Conservation (phyloP, 1,140 invertebrate species). For the Scaptomyza pallida region DNA sequence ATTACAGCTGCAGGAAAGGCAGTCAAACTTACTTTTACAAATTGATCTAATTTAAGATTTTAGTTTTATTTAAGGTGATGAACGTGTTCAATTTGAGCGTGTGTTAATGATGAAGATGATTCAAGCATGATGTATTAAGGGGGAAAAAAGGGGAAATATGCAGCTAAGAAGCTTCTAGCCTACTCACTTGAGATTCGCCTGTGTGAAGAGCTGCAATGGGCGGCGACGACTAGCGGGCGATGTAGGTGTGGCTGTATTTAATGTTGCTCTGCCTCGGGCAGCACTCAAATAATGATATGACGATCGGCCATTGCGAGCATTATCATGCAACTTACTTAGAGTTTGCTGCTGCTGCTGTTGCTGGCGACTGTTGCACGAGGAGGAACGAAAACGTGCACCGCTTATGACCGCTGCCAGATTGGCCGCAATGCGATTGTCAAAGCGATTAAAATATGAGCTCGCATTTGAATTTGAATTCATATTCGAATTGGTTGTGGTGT, state of each 20-base stretch:
- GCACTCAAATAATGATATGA: slow-evolving; percentile 7
- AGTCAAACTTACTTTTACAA: neutral
- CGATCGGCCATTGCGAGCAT: slow-evolving; percentile 22
- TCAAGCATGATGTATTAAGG: slow-evolving; percentile 39
- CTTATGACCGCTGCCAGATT: slow-evolving; percentile 75
- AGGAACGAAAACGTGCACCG: slow-evolving; percentile 73
- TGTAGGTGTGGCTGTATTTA: slow-evolving; percentile 49
- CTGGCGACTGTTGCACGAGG: slow-evolving; percentile 67
- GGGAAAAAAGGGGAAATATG: neutral
- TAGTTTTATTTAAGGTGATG: slow-evolving; percentile 9
- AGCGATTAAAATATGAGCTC: slow-evolving; percentile 75
- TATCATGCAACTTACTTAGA: slow-evolving; percentile 4
- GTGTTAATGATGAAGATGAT: slow-evolving; percentile 60
- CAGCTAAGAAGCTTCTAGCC: neutral
- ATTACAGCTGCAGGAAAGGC: slow-evolving; percentile 60
- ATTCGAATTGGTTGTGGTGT: slow-evolving; percentile 26
- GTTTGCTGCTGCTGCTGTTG: slow-evolving; percentile 1
- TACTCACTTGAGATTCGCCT: slow-evolving; percentile 80
- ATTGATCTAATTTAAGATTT: neutral
- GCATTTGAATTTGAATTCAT: slow-evolving; percentile 37
- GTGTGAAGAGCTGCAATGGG: slow-evolving; percentile 73
- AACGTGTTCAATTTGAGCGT: slow-evolving; percentile 6
- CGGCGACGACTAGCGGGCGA: slow-evolving; percentile 60
- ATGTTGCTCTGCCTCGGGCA: slow-evolving; percentile 10
- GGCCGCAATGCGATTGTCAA: slow-evolving; percentile 79